phyloP scores from a whole-genome alignment of 2,797 vertebrate species.

The Spatula clypeata region DNA sequence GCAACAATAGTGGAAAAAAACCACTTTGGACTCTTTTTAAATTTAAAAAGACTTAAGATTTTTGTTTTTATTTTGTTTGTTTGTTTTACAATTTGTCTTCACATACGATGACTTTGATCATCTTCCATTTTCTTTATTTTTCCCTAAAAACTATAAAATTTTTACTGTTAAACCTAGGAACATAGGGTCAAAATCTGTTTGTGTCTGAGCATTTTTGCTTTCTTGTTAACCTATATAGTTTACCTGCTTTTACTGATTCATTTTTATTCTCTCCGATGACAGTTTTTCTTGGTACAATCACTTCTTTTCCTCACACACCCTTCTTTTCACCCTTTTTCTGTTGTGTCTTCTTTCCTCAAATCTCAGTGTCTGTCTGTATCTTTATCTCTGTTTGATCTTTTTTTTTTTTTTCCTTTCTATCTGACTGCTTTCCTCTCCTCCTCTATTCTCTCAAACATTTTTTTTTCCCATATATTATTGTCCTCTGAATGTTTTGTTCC shows the following conservation, averaged over 20 bases:
- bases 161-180: not conserved
- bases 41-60: not conserved
- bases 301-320: not conserved
- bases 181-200: not conserved
- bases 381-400: not conserved
- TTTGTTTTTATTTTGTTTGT: not conserved
- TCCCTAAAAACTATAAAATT: rapidly evolving
- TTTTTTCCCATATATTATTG: not conserved
- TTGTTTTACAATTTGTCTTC: not conserved
- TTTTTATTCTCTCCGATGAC: not conserved
- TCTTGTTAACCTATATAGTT: not conserved
- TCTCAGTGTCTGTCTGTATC: not conserved
- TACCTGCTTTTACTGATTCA: not conserved
- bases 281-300: not conserved
- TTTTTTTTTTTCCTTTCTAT: not conserved
- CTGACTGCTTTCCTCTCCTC: not conserved
- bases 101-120: not conserved
- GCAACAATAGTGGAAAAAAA: not conserved
- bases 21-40: not conserved
- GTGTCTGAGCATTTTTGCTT: not conserved
- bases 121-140: not conserved
- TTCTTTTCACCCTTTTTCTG: not conserved
- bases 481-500: not conserved
- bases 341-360: not conserved
- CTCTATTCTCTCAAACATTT: not conserved